Evolutionary conservation across 2,888 invertebrate genomes (phyloP).

Genomic region (Amiota mariae): DNA sequence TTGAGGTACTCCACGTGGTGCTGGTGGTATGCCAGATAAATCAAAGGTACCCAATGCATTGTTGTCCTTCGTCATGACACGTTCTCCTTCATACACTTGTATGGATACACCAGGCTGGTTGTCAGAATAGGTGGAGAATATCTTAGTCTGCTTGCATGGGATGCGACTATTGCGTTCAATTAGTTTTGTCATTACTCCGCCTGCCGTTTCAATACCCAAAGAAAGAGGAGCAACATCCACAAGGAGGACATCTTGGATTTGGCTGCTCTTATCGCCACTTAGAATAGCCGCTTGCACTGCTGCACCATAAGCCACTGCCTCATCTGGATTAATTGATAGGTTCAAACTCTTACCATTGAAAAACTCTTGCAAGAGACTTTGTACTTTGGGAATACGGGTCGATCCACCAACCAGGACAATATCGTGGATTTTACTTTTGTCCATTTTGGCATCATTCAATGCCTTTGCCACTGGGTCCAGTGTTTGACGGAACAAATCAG

Average conservation of each 20-base stretch:
- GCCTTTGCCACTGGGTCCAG: slow-evolving; percentile 86
- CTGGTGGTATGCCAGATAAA: slow-evolving; percentile 93
- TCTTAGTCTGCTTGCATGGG: slow-evolving; percentile 82
- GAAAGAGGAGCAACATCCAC: slow-evolving; percentile 82
- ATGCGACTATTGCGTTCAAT: slow-evolving; percentile 82
- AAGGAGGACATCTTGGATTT: slow-evolving; percentile 82
- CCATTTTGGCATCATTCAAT: slow-evolving; percentile 84
- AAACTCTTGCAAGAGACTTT: slow-evolving; percentile 79
- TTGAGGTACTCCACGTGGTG: slow-evolving; percentile 88
- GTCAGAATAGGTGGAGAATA: slow-evolving; percentile 86
- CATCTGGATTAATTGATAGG: slow-evolving; percentile 80
- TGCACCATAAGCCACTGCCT: slow-evolving; percentile 75
- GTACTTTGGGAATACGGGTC: slow-evolving; percentile 86
- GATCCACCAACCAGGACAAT: slow-evolving; percentile 88
- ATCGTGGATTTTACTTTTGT: slow-evolving; percentile 84
- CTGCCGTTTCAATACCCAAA: slow-evolving; percentile 85
- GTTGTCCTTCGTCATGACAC: slow-evolving; percentile 94
- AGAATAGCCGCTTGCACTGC: slow-evolving; percentile 83
- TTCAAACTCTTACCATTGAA: slow-evolving; percentile 79
- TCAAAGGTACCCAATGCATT: slow-evolving; percentile 90
- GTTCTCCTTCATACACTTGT: slow-evolving; percentile 84
- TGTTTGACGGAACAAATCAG: slow-evolving; percentile 82
- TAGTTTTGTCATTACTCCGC: slow-evolving; percentile 86
- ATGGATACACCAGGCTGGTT: slow-evolving; percentile 85
- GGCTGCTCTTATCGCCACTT: slow-evolving; percentile 80